Conservation (phyloP, 2,113 vertebrate species). For the Microtus montanus region DNA sequence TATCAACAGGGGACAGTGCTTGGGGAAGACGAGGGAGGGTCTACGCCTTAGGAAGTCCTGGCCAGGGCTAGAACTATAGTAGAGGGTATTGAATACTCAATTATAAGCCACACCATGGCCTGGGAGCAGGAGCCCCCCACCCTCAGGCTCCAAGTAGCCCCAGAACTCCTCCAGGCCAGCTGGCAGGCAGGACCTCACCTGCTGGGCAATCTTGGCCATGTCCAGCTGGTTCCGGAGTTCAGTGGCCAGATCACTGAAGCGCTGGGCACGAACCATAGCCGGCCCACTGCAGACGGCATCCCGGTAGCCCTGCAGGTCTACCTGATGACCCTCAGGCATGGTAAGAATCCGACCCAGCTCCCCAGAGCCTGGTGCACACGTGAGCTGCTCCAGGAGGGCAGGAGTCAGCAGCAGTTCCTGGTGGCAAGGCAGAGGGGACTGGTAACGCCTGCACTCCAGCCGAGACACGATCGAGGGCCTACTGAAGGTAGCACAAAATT, state of each 20-base stretch:
- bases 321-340: slow-evolving; percentile 83
- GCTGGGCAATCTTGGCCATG: slow-evolving; percentile 83
- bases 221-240: slow-evolving; percentile 92
- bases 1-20: background rate
- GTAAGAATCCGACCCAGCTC: slow-evolving; percentile 86
- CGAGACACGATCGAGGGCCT: background rate
- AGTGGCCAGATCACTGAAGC: slow-evolving; percentile 87
- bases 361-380: slow-evolving; percentile 84
- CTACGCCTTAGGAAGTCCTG: background rate
- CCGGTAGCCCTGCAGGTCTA: slow-evolving; percentile 84
- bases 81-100: background rate
- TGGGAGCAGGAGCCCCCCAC: no score
- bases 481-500: rapidly evolving
- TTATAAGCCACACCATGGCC: background rate
- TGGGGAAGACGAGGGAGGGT: background rate
- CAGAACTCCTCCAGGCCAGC: rapidly evolving
- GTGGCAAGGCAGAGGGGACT: background rate
- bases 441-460: slow-evolving; percentile 72
- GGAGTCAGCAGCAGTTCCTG: slow-evolving; percentile 90
- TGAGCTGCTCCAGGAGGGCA: slow-evolving; percentile 89
- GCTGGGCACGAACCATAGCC: slow-evolving; percentile 77
- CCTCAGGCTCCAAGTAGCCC: rapidly evolving
- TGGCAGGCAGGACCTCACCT: slow-evolving; percentile 82
- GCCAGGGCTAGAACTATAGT: background rate
- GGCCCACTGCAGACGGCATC: slow-evolving; percentile 84